Percentiles rank a stretch among this genome's conserved stretches.
These are phyloP conservation scores for Rhyacichthys aspro DNA, from an alignment of 2,797 vertebrate species.

Conservation along the genomic window DNA sequence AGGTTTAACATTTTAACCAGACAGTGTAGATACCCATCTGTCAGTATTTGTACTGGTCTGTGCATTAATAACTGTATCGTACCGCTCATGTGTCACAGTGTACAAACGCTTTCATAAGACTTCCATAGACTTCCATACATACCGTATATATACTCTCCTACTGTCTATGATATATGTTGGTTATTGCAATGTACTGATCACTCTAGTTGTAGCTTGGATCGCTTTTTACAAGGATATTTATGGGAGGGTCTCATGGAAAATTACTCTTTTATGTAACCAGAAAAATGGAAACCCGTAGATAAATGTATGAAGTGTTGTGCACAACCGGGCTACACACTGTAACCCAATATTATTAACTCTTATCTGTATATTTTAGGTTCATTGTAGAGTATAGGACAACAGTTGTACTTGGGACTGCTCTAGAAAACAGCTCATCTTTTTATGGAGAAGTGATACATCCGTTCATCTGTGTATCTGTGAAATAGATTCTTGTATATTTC, in stretches of 20 bases:
- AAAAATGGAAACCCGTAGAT: slow-evolving; percentile 68
- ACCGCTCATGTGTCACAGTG: slow-evolving; percentile 38
- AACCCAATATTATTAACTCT: slow-evolving; percentile 62
- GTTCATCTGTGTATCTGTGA: slow-evolving; percentile 73
- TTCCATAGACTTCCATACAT: slow-evolving; percentile 6
- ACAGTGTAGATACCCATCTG: slow-evolving; percentile 54
- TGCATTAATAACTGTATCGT: slow-evolving; percentile 26
- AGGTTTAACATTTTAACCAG: slow-evolving; percentile 15
- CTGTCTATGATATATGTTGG: slow-evolving; percentile 57
- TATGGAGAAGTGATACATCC: slow-evolving; percentile 61
- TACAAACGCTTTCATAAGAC: slow-evolving; percentile 51
- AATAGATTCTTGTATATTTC: slow-evolving; percentile 69
- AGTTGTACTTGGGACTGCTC: slow-evolving; percentile 62
- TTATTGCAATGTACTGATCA: slow-evolving; percentile 63
- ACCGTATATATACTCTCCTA: slow-evolving; percentile 22
- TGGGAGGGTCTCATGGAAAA: slow-evolving; percentile 40
- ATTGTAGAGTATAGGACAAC: slow-evolving; percentile 70
- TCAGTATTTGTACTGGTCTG: slow-evolving; percentile 41
- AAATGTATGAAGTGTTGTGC: slow-evolving; percentile 74
- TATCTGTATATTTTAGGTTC: slow-evolving; percentile 71
- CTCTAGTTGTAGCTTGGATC: slow-evolving; percentile 60
- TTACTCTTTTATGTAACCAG: slow-evolving; percentile 67
- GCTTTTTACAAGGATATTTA: slow-evolving; percentile 48
- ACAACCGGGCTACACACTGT: slow-evolving; percentile 71
- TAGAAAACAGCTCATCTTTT: slow-evolving; percentile 65